Evolutionary conservation across 2,797 vertebrate genomes (phyloP).

Genomic region (Oryzias dopingdopingensis): DNA sequence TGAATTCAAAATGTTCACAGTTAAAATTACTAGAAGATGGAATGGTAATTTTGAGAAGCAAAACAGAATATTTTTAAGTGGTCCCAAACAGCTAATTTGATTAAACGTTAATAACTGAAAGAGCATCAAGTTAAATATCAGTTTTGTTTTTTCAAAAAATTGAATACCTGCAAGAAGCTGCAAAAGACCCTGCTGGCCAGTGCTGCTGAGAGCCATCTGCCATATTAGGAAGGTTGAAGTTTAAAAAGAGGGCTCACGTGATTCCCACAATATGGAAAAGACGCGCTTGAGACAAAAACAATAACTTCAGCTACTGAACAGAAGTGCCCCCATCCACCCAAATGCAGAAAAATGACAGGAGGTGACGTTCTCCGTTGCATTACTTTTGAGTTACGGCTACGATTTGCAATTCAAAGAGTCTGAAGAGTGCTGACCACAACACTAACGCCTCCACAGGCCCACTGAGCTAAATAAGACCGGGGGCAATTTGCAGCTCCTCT

Average conservation of each 20-base stretch:
- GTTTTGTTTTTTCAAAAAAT: constrained; percentile 44
- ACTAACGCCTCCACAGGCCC: constrained; percentile 69
- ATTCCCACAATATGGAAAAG: constrained; percentile 74
- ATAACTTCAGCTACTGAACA: constrained; percentile 75
- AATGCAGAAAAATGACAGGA: constrained; percentile 82
- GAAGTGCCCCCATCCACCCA: constrained; percentile 71
- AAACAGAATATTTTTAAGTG: too few relatives aligned
- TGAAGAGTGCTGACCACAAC: constrained; percentile 82
- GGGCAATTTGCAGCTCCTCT: constrained; percentile 74
- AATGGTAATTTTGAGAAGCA: too few relatives aligned
- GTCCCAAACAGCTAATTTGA: too few relatives aligned
- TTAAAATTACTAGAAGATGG: too few relatives aligned
- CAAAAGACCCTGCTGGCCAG: constrained; percentile 59
- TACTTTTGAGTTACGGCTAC: constrained; percentile 80
- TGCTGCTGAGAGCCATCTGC: constrained; percentile 65
- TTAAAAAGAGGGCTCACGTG: constrained; percentile 63
- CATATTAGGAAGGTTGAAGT: constrained; percentile 65
- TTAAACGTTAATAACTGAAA: too few relatives aligned
- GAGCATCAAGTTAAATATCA: too few relatives aligned
- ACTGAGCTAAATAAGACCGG: constrained; percentile 76
- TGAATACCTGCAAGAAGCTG: constrained; percentile 39
- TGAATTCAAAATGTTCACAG: too few relatives aligned
- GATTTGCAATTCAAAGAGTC: constrained; percentile 82
- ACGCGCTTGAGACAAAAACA: constrained; percentile 77
- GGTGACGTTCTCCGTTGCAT: constrained; percentile 74